Conservation (phyloP, 2,113 vertebrate species). For the Colistium nudipinnis region DNA sequence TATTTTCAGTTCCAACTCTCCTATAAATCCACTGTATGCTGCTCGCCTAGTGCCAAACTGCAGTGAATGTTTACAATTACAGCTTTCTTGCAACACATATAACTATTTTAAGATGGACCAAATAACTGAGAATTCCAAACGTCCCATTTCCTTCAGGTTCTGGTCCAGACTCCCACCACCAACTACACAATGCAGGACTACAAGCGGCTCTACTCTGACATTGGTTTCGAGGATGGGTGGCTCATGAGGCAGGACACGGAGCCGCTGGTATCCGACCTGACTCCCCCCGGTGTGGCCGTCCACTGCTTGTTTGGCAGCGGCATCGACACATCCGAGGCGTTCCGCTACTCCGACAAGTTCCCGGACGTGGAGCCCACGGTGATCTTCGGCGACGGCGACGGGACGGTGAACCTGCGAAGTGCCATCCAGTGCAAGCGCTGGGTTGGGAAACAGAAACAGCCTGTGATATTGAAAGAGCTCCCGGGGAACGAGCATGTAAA, state of each 20-base stretch:
- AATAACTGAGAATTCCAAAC: background rate
- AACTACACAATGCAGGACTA: slow-evolving; percentile 94
- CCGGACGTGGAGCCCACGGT: slow-evolving; percentile 91
- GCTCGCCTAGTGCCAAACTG: no score
- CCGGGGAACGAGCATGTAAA: slow-evolving; percentile 90
- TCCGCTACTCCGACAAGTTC: slow-evolving; percentile 86
- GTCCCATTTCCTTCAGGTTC: slow-evolving; percentile 65
- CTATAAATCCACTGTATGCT: no score
- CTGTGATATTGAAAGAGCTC: slow-evolving; percentile 84
- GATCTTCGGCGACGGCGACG: slow-evolving; percentile 86
- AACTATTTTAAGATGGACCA: background rate
- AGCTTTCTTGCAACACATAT: no score
- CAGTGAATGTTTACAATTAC: no score
- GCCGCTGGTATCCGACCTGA: slow-evolving; percentile 79
- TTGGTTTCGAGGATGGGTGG: slow-evolving; percentile 91
- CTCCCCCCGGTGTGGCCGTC: slow-evolving; percentile 86
- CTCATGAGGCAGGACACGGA: slow-evolving; percentile 91
- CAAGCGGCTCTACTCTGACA: slow-evolving; percentile 87
- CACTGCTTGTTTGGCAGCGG: slow-evolving; percentile 93
- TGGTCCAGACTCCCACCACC: slow-evolving; percentile 86
- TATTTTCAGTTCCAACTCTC: no score
- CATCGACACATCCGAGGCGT: slow-evolving; percentile 84
- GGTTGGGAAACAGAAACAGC: slow-evolving; percentile 82
- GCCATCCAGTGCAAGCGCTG: slow-evolving; percentile 88
- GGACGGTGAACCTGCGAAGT: slow-evolving; percentile 93